A percentile compares a stretch with the other conserved stretches of the same genome.
Conservation (phyloP, 1,140 invertebrate genomes). For the Thrips palmi region DNA sequence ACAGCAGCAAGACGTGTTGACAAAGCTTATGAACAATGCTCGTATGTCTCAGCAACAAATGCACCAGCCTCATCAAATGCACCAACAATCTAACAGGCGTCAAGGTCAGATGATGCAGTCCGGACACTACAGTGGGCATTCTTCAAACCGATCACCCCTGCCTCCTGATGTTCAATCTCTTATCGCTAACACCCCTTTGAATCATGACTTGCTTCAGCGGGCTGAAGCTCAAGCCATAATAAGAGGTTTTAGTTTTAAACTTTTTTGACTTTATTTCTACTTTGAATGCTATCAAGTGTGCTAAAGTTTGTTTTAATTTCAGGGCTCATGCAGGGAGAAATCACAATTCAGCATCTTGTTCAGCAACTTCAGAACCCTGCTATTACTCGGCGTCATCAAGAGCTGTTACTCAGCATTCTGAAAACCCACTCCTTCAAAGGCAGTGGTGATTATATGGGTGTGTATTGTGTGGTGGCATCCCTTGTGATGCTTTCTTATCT, state of each 20-base stretch:
- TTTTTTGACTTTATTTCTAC: conserved; percentile 5
- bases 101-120: no score
- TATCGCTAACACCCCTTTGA: conserved; percentile 27
- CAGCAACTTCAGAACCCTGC: conserved; percentile 55
- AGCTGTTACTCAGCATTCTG: conserved; percentile 47
- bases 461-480: neutral
- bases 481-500: neutral
- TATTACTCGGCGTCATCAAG: conserved; percentile 47
- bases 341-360: conserved; percentile 49
- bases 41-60: no score
- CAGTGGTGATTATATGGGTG: conserved; percentile 10
- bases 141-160: conserved; percentile 21
- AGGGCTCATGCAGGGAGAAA: conserved; percentile 49
- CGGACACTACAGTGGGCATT: neutral
- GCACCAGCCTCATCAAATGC: conserved; percentile 8
- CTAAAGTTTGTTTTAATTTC: conserved; percentile 8
- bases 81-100: neutral
- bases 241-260: conserved; percentile 28
- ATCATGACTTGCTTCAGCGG: conserved; percentile 40
- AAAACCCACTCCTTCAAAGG: conserved; percentile 25
- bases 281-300: neutral
- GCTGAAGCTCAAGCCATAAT: conserved; percentile 55
- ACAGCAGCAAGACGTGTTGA: conserved; percentile 18
- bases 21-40: conserved; percentile 11
- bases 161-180: conserved; percentile 33